phyloP scores from a whole-genome alignment of 1,140 invertebrate species.

The Lepidostoma basale region DNA sequence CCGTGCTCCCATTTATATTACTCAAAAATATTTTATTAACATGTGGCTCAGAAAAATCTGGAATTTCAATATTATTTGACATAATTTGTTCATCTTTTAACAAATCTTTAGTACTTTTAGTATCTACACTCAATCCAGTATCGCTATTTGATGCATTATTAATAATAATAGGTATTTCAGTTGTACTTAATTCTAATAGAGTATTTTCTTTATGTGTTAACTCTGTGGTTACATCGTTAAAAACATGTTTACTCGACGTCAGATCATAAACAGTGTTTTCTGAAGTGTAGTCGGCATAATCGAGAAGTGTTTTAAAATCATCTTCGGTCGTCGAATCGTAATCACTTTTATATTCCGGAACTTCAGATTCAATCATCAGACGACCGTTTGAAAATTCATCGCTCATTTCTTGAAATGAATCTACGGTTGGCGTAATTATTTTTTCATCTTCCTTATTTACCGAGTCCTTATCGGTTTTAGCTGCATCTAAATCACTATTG shows the following conservation, averaged over 20 bases:
- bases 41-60: too few species aligned
- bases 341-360: not conserved
- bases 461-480: not conserved
- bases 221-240: too few species aligned
- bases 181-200: too few species aligned
- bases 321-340: not conserved
- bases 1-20: not conserved
- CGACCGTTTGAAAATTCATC: not conserved
- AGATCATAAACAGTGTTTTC: not conserved
- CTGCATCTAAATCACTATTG: not conserved
- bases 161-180: too few species aligned
- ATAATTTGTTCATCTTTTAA: too few species aligned
- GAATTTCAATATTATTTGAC: too few species aligned
- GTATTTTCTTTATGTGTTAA: too few species aligned
- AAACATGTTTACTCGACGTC: too few species aligned
- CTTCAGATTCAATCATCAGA: not conserved
- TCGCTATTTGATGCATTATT: too few species aligned
- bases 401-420: not conserved
- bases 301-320: slow-evolving; percentile 7
- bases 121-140: too few species aligned
- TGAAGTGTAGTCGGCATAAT: slow-evolving; percentile 1
- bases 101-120: too few species aligned
- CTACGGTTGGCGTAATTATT: not conserved
- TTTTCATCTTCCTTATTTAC: not conserved
- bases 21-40: too few species aligned